phyloP scores from a whole-genome alignment of 92 coral and sea anemone genomes.

The Virgularia gustaviana region DNA sequence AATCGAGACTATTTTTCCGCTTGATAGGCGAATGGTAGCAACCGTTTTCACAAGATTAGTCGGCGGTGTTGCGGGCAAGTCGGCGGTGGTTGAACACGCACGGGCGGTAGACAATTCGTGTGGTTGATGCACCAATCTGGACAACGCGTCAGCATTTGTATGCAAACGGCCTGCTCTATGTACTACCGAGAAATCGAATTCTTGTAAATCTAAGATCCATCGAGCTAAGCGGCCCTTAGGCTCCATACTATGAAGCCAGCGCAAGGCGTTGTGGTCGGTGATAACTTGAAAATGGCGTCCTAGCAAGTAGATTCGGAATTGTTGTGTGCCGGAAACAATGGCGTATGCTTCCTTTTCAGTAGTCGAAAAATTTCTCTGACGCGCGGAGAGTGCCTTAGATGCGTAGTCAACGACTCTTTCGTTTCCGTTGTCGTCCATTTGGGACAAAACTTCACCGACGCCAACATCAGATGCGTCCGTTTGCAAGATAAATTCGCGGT shows the following conservation, averaged over 20 bases:
- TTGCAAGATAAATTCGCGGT: conserved; percentile 16
- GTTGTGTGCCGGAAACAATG: conserved; percentile 8
- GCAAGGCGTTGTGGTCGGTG: conserved; percentile 35
- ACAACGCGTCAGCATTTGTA: conserved; percentile 8
- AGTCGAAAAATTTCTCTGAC: conserved; percentile 1
- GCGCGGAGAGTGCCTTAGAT: not conserved
- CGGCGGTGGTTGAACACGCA: not conserved
- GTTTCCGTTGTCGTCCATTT: too few species aligned
- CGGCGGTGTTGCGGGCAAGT: too few species aligned
- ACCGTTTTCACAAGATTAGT: too few species aligned
- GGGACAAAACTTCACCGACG: too few species aligned
- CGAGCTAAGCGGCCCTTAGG: conserved; percentile 33
- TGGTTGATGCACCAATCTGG: conserved; percentile 4
- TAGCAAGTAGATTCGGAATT: conserved; percentile 25
- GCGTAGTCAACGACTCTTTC: conserved; percentile 25
- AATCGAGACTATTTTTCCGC: too few species aligned
- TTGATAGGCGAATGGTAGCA: too few species aligned
- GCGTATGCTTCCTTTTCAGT: conserved; percentile 25
- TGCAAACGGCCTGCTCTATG: conserved; percentile 17
- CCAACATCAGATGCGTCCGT: conserved; percentile 14
- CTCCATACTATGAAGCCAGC: conserved; percentile 37
- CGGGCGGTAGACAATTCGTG: not conserved
- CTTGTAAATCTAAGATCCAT: conserved; percentile 29
- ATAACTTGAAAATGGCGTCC: conserved; percentile 25
- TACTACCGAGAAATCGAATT: conserved; percentile 18